Evolutionary conservation across 2,797 vertebrate species (phyloP).

Genomic region (Anguilla marmorata): DNA sequence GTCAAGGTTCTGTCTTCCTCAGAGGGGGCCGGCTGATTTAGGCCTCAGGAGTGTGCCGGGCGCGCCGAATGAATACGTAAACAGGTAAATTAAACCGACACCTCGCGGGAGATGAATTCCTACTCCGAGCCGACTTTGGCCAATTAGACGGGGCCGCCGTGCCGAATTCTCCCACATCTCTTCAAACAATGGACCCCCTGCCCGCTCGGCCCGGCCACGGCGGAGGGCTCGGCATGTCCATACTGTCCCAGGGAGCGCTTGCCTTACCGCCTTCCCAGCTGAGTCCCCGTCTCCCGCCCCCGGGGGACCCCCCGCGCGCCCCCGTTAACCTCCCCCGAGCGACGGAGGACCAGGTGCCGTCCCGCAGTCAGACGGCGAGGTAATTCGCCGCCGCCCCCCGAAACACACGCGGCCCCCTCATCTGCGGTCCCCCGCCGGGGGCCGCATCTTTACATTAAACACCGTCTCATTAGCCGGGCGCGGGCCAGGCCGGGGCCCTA

Average conservation of each 20-base stretch:
- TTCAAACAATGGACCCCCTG: slow-evolving; percentile 66
- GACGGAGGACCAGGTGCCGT: slow-evolving; percentile 79
- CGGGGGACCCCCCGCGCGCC: slow-evolving; percentile 65
- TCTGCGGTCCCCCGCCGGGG: slow-evolving; percentile 40
- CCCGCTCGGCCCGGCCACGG: slow-evolving; percentile 42
- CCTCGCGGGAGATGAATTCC: slow-evolving; percentile 48
- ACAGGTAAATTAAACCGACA: slow-evolving; percentile 54
- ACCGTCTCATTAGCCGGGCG: slow-evolving; percentile 79
- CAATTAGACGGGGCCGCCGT: slow-evolving; percentile 52
- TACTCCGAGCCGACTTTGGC: slow-evolving; percentile 51
- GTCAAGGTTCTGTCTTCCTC: slow-evolving; percentile 30
- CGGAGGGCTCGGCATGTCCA: slow-evolving; percentile 49
- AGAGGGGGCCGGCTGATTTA: slow-evolving; percentile 33
- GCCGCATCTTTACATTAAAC: slow-evolving; percentile 73
- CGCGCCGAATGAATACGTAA: slow-evolving; percentile 47
- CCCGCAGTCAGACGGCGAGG: slow-evolving; percentile 65
- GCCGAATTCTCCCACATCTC: slow-evolving; percentile 66
- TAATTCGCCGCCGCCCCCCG: slow-evolving; percentile 73
- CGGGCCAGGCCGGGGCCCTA: slow-evolving; percentile 62
- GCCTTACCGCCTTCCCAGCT: slow-evolving; percentile 82
- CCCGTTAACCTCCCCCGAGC: slow-evolving; percentile 66
- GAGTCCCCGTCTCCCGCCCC: slow-evolving; percentile 69
- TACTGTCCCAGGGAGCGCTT: slow-evolving; percentile 65
- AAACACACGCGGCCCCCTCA: slow-evolving; percentile 72
- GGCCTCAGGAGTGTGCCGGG: slow-evolving; percentile 24